Evolutionary conservation across 2,797 vertebrate genomes (phyloP).

Genomic region (Brachyalestes nurse): DNA sequence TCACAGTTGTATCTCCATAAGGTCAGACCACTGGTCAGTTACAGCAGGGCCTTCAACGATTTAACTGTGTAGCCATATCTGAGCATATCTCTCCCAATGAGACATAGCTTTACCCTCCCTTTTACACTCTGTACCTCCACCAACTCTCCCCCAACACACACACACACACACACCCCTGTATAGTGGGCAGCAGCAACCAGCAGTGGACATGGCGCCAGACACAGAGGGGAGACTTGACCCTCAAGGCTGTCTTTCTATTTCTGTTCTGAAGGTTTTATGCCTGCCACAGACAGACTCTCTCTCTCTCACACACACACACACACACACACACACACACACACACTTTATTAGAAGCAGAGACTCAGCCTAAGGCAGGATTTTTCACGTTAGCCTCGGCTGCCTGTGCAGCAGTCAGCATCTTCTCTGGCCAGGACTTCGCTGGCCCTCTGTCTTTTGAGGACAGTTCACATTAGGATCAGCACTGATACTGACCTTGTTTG

Average conservation of each 20-base stretch:
- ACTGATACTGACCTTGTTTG: background rate
- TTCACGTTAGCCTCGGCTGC: background rate
- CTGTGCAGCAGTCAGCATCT: background rate
- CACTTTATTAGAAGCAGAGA: constrained; percentile 33
- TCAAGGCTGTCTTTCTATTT: constrained; percentile 15
- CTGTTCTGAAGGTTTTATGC: constrained; percentile 2
- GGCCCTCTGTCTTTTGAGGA: background rate
- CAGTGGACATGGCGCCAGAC: constrained; percentile 56
- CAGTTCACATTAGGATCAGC: background rate
- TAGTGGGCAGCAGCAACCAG: background rate
- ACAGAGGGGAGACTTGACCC: constrained; percentile 22
- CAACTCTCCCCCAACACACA: background rate
- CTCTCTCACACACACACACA: too few relatives aligned
- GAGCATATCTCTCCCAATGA: background rate
- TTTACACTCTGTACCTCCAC: background rate
- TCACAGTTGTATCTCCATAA: background rate
- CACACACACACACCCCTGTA: too few relatives aligned
- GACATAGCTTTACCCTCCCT: background rate
- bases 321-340: constrained; percentile 25
- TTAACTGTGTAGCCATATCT: background rate
- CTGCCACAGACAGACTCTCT: constrained; percentile 50
- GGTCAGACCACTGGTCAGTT: background rate
- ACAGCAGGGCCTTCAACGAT: background rate
- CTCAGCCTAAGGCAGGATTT: background rate
- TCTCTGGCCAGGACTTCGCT: background rate